Conservation (phyloP, 2,113 vertebrate genomes). For the Ptychochromis oligacanthus region DNA sequence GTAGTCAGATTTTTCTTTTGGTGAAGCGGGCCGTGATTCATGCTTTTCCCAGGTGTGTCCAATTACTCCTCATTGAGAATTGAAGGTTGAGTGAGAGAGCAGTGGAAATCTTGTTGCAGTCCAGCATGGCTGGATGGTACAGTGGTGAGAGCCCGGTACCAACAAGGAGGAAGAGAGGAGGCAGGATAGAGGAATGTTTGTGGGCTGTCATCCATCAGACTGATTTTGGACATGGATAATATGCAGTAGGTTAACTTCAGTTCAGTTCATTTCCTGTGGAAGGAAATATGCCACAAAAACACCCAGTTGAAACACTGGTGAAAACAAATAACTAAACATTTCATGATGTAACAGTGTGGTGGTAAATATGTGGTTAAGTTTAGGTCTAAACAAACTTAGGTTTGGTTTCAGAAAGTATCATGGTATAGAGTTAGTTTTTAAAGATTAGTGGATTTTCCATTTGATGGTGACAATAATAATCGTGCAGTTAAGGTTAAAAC, state of each 20-base stretch:
- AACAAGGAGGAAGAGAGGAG: not conserved
- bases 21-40: conserved; percentile 24
- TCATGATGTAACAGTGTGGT: not conserved
- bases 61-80: conserved; percentile 50
- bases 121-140: conserved; percentile 30
- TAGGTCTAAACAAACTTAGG: not conserved
- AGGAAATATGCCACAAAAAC: not conserved
- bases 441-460: not conserved
- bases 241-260: not conserved
- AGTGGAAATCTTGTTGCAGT: conserved; percentile 38
- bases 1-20: conserved; percentile 38
- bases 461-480: not conserved
- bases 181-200: conserved; percentile 17
- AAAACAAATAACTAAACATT: not conserved
- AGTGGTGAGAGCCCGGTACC: not conserved
- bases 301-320: not conserved
- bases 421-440: too few relatives aligned
- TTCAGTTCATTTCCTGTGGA: not conserved
- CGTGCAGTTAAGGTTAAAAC: not conserved
- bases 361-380: not conserved
- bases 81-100: conserved; percentile 60
- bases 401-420: not conserved
- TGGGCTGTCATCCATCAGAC: conserved; percentile 4
- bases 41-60: conserved; percentile 47
- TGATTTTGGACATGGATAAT: not conserved